Base-by-base conservation (phyloP, 2,797 vertebrate genomes). In the Amniataba percoides region DNA sequence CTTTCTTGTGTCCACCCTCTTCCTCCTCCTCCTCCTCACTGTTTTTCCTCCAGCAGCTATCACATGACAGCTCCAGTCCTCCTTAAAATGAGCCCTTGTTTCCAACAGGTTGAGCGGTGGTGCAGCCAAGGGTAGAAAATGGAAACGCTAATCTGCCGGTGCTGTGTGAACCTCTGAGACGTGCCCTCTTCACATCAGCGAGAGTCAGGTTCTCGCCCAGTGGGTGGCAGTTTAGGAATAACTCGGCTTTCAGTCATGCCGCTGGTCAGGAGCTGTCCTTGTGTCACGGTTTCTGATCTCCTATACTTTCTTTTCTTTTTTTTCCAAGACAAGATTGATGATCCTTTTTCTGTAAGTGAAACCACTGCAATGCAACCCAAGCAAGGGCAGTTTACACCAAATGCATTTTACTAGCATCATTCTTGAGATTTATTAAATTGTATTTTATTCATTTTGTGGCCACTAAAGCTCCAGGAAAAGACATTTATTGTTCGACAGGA, bases 31-130 rank as follows among this genome's bases (percentile, higher is more conserved):
- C 70, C 71, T 70, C 62, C 74, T 85, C 62, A 16, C 59, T 80
- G 70, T 71, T 91, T 82, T 82, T 79, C 63, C 45, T 82, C 77
- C 78, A n/a, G 77, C 46, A 77, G 82, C 71, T 87, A 92, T 93
- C 90, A 91, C 87, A 89, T 91, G 91, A 90, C 91, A 80, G 80
- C 65, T 87, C 69, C 61, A 71, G 77, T 83, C 85, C 59, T 82
- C 78, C 82, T 89, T 88, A 78, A 87, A 92, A 86, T n/a, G 46
- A 91, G 85, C 77, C 62, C 81, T 78, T 84, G 80, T 89, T 90
- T 92, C 86, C 77, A 88, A 86, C 83, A 86, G 82, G 88, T 92
- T 67, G 63, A 56, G 79, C 77, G 79, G 70, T 71, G 25, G 84
- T 80, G 81, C 84, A 89, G 83, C 75, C 84, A 70, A 89, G 89